phyloP scores from a whole-genome alignment of 2,888 invertebrate genomes.

The Ormyrus rosae region DNA sequence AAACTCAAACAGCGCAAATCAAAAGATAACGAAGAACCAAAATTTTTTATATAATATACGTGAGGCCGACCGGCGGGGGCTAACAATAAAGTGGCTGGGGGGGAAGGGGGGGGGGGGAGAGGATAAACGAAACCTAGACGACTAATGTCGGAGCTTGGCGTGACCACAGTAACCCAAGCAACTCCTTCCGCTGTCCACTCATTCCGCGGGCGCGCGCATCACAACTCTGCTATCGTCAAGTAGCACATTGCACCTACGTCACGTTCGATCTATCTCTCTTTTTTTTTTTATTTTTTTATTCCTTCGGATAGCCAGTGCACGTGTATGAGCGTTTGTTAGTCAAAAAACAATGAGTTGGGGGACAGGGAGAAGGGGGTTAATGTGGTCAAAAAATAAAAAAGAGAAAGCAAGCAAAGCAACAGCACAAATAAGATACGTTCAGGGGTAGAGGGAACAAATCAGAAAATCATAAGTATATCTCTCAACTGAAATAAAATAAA shows the following conservation, averaged over 20 bases:
- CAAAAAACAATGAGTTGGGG: constrained; percentile 68
- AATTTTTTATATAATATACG: neutral
- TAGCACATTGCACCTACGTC: constrained; percentile 60
- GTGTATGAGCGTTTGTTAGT: constrained; percentile 69
- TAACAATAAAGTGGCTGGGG: neutral
- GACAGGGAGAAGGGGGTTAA: constrained; percentile 73
- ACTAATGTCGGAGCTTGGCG: constrained; percentile 71
- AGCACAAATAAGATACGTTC: constrained; percentile 62
- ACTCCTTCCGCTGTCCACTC: constrained; percentile 69
- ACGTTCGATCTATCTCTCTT: neutral
- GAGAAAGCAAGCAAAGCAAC: constrained; percentile 71
- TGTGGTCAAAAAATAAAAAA: constrained; percentile 73
- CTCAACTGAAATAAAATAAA: constrained; percentile 60
- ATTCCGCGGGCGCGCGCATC: constrained; percentile 43
- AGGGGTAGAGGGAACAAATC: constrained; percentile 30
- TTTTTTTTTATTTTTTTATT: constrained; percentile 45
- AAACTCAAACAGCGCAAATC: constrained; percentile 48
- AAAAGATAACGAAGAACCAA: constrained; percentile 53
- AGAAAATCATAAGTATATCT: constrained; percentile 56
- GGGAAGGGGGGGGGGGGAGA: neutral
- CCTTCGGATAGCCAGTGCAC: constrained; percentile 64
- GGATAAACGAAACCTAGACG: constrained; percentile 60
- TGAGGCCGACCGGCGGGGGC: no score
- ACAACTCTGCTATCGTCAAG: constrained; percentile 43
- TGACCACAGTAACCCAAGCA: constrained; percentile 75